Evolutionary conservation across 2,797 vertebrate genomes (phyloP).

Genomic region (Alcedo atthis): DNA sequence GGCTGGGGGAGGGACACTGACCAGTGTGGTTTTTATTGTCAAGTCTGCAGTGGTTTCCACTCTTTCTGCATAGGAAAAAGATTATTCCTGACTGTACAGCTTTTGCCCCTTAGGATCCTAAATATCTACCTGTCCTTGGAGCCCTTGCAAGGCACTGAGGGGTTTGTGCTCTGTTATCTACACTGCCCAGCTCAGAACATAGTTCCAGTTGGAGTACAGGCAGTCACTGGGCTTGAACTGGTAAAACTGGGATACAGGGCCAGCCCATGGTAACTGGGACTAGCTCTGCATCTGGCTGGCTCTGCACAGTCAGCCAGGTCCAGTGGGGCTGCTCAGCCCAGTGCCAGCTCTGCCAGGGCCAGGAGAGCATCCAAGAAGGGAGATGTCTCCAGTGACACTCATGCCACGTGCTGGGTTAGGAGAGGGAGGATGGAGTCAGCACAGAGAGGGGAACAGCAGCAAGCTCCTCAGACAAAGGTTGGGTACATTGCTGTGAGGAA

Average conservation of each 20-base stretch:
- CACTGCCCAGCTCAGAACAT: neutral
- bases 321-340: neutral
- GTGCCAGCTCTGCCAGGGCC: neutral
- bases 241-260: rapidly evolving
- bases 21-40: neutral
- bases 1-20: neutral
- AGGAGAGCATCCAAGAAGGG: neutral
- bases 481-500: constrained; percentile 44
- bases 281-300: neutral
- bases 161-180: neutral
- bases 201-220: neutral
- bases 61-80: rapidly evolving
- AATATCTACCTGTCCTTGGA: neutral
- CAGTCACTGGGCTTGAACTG: neutral
- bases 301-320: rapidly evolving
- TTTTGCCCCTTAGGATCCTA: neutral
- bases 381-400: neutral
- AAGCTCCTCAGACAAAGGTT: neutral
- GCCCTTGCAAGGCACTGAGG: neutral
- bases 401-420: neutral
- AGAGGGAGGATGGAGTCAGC: neutral
- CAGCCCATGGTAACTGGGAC: neutral
- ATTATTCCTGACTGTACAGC: neutral
- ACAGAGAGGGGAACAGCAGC: constrained; percentile 31
- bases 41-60: neutral